phyloP scores from a whole-genome alignment of 2,113 vertebrate genomes.

The Stegastes partitus region DNA sequence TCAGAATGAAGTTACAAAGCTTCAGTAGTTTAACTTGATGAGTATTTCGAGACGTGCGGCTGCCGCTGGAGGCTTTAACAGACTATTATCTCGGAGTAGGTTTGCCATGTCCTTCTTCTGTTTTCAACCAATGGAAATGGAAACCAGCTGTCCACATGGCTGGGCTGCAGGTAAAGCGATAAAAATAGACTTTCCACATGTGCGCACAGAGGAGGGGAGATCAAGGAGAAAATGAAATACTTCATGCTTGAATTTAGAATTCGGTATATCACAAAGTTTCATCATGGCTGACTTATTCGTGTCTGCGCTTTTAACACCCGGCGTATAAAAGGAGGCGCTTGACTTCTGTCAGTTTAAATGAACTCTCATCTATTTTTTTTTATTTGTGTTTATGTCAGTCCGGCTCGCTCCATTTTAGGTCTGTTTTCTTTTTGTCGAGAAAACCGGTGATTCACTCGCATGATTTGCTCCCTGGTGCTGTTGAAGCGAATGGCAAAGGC shows the following conservation, averaged over 20 bases:
- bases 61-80: not conserved
- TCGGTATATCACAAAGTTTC: slow-evolving; percentile 33
- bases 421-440: not conserved
- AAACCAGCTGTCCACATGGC: slow-evolving; percentile 68
- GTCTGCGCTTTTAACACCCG: slow-evolving; percentile 29
- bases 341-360: slow-evolving; percentile 21
- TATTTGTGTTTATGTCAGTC: slow-evolving; percentile 27
- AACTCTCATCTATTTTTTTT: slow-evolving; percentile 7
- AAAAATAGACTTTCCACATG: slow-evolving; percentile 61
- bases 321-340: slow-evolving; percentile 43
- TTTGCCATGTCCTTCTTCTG: slow-evolving; percentile 30
- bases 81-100: not conserved
- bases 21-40: no score
- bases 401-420: not conserved
- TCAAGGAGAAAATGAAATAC: slow-evolving; percentile 46
- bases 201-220: slow-evolving; percentile 37
- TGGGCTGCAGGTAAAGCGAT: slow-evolving; percentile 58
- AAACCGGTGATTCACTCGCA: slow-evolving; percentile 31
- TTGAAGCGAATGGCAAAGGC: not conserved
- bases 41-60: not conserved
- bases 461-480: slow-evolving; percentile 1
- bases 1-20: no score
- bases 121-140: slow-evolving; percentile 44
- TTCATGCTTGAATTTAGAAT: slow-evolving; percentile 44
- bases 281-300: slow-evolving; percentile 33